These are phyloP conservation scores for Mantis religiosa DNA, from an alignment of 2,888 invertebrate genomes.

Conservation along the genomic window DNA sequence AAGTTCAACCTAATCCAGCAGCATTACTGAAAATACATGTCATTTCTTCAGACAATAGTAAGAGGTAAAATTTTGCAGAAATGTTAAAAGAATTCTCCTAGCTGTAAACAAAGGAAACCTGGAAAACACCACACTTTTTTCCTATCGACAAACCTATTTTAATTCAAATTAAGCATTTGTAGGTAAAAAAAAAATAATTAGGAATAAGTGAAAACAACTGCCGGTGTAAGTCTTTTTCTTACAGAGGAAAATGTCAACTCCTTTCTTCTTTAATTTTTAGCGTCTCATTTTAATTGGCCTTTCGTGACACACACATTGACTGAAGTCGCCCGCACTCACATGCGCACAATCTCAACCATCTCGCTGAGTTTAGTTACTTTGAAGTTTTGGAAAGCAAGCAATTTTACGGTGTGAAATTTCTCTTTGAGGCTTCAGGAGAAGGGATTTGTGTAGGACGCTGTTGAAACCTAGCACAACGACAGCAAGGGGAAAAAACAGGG, in stretches of 20 bases:
- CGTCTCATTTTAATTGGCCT: conserved; percentile 9
- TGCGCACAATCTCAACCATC: not conserved
- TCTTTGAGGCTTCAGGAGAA: not conserved
- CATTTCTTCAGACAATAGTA: too few relatives aligned
- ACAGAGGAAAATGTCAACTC: not conserved
- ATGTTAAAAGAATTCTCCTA: not conserved
- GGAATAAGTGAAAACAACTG: not conserved
- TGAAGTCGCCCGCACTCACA: not conserved
- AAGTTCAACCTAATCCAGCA: too few relatives aligned
- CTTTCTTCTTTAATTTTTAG: not conserved
- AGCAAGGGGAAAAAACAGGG: not conserved
- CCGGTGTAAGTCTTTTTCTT: not conserved
- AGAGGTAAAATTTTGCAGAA: too few relatives aligned
- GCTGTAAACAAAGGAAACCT: not conserved
- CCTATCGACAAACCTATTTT: not conserved
- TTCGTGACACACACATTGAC: not conserved
- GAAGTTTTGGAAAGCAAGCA: not conserved
- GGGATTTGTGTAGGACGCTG: not conserved
- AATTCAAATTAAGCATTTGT: not conserved
- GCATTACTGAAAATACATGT: too few relatives aligned
- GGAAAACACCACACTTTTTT: not conserved
- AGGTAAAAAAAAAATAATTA: not conserved
- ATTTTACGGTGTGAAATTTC: conserved; percentile 7
- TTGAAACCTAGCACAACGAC: not conserved
- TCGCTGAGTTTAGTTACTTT: not conserved